Base-by-base conservation (phyloP, 2,113 vertebrate species). In the Dascyllus trimaculatus region DNA sequence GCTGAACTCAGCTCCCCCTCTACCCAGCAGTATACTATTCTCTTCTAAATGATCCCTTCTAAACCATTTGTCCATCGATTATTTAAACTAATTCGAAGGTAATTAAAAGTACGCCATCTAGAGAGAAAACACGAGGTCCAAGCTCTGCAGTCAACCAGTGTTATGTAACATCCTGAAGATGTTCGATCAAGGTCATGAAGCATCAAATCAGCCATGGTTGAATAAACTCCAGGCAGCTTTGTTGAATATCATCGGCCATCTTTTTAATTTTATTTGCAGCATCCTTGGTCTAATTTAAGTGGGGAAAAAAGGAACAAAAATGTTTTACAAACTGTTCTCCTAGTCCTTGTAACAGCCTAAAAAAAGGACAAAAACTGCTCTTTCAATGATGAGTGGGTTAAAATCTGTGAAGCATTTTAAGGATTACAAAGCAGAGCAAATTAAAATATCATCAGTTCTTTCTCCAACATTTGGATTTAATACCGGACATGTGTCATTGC, bases 151-250 rank as follows among this genome's bases (percentile, higher is more conserved):
- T 49, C 22, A 35, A 22, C 46, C 58, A 24, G 58, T 63, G 58
- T 68, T 67, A 24, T 25, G 19, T 14, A 78, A 74, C 40, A 65
- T 49, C 40, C 38, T 17, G 6, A 11, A 26, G 25, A 59, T 18
- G 21, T 38, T 25, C 26, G 21, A 59, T 71, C 22, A 62, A 63
- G 48, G 65, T 64, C 75, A 74, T 11, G 14, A 35, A 45, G 14
- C 35, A 43, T 69, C 57, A 46, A 45, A 21, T 9, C 49, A 52
- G 9, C 1, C 32, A 35, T 2, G 32, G 32, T 9, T 35, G 32
- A 35, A 35, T 9, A 35, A 8, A 8, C 32, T 35, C 32, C 32
- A 10, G 7, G 32, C 32, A 35, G 19, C 18, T 51, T 46, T 46
- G 4, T 4, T n/a, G 29, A 40, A 26, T 32, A 19, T 21, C 11